These are phyloP conservation scores for Sarcophaga peregrina DNA, from an alignment of 1,140 invertebrate genomes.

Conservation along the genomic window DNA sequence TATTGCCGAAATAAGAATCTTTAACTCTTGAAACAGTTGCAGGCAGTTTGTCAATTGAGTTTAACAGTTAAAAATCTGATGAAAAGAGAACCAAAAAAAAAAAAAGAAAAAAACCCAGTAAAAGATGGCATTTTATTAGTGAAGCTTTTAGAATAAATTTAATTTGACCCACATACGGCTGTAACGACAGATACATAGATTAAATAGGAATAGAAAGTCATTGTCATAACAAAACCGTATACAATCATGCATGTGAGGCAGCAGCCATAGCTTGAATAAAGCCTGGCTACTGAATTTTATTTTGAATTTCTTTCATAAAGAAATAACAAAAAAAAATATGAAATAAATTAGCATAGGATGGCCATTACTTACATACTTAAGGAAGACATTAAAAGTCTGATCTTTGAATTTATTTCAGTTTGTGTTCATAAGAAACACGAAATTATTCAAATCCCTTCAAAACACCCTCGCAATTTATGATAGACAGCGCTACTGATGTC, in stretches of 20 bases:
- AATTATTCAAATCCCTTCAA: background rate
- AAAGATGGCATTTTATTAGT: background rate
- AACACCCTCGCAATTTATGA: background rate
- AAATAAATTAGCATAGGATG: conserved; percentile 37
- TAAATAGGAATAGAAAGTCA: background rate
- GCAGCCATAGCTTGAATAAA: background rate
- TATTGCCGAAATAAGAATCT: no score
- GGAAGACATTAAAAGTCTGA: background rate
- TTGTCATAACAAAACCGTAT: background rate
- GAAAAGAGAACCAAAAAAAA: background rate
- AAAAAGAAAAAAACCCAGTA: background rate
- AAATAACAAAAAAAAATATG: background rate
- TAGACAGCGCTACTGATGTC: no score
- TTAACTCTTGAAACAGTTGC: no score
- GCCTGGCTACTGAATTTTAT: background rate
- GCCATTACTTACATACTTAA: conserved; percentile 34
- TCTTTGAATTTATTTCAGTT: background rate
- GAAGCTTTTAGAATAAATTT: background rate
- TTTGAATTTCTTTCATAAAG: background rate
- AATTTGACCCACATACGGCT: background rate
- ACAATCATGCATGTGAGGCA: background rate
- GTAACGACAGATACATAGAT: background rate
- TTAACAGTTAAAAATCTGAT: background rate
- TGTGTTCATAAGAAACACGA: background rate
- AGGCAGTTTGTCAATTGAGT: background rate